A percentile compares a stretch with the other conserved stretches of the same genome.
phyloP scores from a whole-genome alignment of 1,140 invertebrate genomes.

The Idris sp. region DNA sequence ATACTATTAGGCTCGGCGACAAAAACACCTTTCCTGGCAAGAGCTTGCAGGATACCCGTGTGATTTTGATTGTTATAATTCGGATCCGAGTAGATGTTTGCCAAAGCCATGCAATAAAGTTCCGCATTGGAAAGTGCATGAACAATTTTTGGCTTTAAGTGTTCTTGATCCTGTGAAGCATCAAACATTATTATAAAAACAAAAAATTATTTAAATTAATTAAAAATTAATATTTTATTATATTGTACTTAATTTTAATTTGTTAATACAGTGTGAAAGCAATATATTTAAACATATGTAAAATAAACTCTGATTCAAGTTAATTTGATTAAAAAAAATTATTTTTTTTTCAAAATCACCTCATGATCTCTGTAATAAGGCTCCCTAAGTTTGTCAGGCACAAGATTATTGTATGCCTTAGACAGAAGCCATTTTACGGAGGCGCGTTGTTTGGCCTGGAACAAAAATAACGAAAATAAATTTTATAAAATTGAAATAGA shows the following conservation, averaged over 20 bases:
- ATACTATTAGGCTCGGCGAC: slow-evolving; percentile 90
- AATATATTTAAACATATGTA: too few relatives aligned
- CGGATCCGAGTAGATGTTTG: slow-evolving; percentile 97
- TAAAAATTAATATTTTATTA: too few relatives aligned
- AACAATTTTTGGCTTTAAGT: slow-evolving; percentile 94
- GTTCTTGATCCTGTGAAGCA: slow-evolving; percentile 88
- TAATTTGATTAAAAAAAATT: too few relatives aligned
- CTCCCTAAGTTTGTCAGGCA: slow-evolving; percentile 94
- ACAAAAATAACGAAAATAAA: slow-evolving; percentile 76
- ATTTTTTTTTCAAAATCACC: too few relatives aligned
- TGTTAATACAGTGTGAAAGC: too few relatives aligned
- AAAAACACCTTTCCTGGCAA: slow-evolving; percentile 94
- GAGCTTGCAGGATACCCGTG: slow-evolving; percentile 93
- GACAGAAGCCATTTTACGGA: slow-evolving; percentile 98
- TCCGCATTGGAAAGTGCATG: slow-evolving; percentile 95
- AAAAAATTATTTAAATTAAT: too few relatives aligned
- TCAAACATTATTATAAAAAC: slow-evolving; percentile 39
- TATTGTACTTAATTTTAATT: too few relatives aligned
- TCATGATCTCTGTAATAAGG: slow-evolving; percentile 97
- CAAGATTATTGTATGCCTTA: slow-evolving; percentile 97
- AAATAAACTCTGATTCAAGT: too few relatives aligned
- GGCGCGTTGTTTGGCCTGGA: slow-evolving; percentile 97
- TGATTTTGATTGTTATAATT: slow-evolving; percentile 97
- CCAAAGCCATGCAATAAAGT: slow-evolving; percentile 95
- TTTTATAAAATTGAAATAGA: too few relatives aligned